Conservation (phyloP, 2,113 vertebrate species). For the Egretta garzetta region DNA sequence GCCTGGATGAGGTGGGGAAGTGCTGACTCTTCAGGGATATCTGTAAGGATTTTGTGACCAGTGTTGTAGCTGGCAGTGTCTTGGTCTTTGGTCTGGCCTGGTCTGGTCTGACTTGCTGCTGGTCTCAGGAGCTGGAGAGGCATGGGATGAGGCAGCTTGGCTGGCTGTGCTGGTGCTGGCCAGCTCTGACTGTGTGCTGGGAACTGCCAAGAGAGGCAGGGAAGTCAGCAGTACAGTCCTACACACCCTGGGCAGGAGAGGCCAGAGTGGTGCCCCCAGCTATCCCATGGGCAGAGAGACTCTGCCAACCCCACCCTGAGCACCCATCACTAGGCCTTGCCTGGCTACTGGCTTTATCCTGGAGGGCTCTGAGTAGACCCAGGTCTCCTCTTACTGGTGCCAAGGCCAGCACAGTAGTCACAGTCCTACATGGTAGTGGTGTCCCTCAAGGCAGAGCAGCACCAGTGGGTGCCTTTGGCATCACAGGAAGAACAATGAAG, state of each 20-base stretch:
- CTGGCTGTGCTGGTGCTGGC: not conserved
- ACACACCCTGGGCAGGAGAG: not conserved
- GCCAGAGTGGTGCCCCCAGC: not conserved
- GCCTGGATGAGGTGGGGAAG: not conserved
- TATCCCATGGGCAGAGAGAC: fast-evolving
- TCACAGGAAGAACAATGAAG: not conserved
- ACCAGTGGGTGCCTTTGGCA: not conserved
- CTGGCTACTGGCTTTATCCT: not conserved
- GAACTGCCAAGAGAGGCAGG: not conserved
- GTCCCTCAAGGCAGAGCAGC: not conserved
- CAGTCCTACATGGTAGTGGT: fast-evolving
- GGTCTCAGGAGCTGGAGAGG: not conserved
- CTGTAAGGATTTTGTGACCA: not conserved
- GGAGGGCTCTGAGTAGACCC: not conserved
- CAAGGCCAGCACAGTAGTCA: not conserved
- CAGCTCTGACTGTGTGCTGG: not conserved
- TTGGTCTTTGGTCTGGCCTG: not conserved
- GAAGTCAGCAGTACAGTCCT: not conserved
- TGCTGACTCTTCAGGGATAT: not conserved
- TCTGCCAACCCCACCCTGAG: not conserved
- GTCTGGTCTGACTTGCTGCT: not conserved
- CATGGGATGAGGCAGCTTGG: not conserved
- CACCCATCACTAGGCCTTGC: not conserved
- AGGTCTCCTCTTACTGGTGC: not conserved
- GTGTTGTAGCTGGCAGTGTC: not conserved